Base-by-base conservation (phyloP, 2,797 vertebrate genomes). In the Scolopax rusticola region DNA sequence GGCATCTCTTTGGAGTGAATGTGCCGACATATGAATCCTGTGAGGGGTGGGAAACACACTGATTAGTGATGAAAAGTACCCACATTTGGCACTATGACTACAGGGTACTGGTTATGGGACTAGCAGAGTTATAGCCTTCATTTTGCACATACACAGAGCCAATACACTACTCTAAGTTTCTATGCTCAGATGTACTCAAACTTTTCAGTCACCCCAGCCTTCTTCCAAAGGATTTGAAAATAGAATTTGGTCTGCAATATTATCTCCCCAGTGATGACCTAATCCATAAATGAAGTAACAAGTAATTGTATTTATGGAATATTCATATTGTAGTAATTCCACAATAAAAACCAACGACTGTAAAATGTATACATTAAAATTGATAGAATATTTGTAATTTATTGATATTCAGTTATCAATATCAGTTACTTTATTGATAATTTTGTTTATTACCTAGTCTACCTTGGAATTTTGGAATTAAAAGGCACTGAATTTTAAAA, bases 221-320 rank as follows among this genome's bases (percentile, higher is more conserved):
- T 87, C 43, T 70, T 90, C 61, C 73, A 71, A 21, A 83, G 24
- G 47, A 84, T 30, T 81, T 88, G 40, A 84, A 96, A 95, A 87
- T 50, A 85, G 27, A 94, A 82, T 77, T 87, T 84, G 36, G 27
- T 61, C 48, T 81, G 50, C 67, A 82, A 77, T 89, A 84, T 91
- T 93, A 40, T 88, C 57, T 94, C 75, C 69, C 14, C 36, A 54
- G 38, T 84, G 69, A 83, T 56, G 27, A 90, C 80, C 89, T 94
- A 92, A 89, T 83, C 68, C 56, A 89, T 28, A 83, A 89, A 79
- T 75, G 57, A 85, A 85, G 71, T 53, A 87, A 83, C 53, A 87
- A 82, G 12, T 70, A 74, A 82, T 76, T 92, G 25, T 48, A 70
- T 75, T 89, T 89, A 59, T 67, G 45, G 36, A 45, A 70, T 79